Percentiles rank a stretch among this genome's conserved stretches.
Conservation (phyloP, 2,888 invertebrate genomes). For the Papilio protenor region DNA sequence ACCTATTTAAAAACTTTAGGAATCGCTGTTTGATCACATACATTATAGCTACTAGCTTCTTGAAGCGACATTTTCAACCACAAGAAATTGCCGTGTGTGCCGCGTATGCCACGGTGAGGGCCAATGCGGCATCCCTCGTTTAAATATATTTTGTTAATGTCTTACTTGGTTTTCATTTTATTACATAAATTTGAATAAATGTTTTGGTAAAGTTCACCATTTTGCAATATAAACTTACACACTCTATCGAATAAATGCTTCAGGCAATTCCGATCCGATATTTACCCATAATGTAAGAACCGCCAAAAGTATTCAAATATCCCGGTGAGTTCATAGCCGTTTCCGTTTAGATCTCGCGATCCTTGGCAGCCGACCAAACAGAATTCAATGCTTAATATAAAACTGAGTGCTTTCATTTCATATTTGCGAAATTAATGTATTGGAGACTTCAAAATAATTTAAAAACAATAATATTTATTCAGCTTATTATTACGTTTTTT, state of each 20-base stretch:
- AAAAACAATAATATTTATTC: background rate
- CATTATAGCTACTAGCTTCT: too few species aligned
- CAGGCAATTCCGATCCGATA: conserved; percentile 8
- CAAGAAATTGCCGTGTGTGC: too few species aligned
- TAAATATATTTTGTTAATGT: background rate
- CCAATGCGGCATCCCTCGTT: background rate
- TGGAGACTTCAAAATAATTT: background rate
- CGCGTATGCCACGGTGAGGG: too few species aligned
- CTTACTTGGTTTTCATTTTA: background rate
- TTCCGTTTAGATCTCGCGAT: conserved; percentile 39
- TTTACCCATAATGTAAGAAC: conserved; percentile 27
- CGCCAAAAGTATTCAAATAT: conserved; percentile 34
- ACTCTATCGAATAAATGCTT: conserved; percentile 5
- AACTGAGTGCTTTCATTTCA: conserved; percentile 28
- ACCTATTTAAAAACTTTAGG: too few species aligned
- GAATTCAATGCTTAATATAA: conserved; percentile 38
- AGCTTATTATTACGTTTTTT: too few species aligned
- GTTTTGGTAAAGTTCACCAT: background rate
- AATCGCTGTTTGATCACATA: too few species aligned
- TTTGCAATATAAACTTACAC: background rate
- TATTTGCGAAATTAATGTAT: conserved; percentile 23
- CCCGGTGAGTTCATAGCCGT: conserved; percentile 37
- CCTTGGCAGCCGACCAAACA: conserved; percentile 40
- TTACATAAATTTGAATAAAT: background rate
- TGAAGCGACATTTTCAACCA: too few species aligned